These are phyloP conservation scores for Mesembrinibis cayennensis DNA, from an alignment of 2,113 vertebrate species.

Conservation along the genomic window DNA sequence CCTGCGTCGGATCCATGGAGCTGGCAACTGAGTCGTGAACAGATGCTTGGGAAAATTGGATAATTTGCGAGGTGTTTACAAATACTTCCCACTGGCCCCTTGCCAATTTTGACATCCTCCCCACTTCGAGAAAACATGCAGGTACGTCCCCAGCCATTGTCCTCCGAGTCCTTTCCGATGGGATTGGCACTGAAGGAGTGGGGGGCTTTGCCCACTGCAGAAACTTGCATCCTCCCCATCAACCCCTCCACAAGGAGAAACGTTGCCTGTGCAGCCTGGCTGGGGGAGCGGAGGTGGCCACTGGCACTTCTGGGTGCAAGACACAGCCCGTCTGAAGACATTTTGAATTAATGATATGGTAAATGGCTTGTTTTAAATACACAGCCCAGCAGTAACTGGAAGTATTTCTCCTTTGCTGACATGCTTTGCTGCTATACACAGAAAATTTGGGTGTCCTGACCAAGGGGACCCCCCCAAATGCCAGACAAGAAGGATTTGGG, in stretches of 20 bases:
- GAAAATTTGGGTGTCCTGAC: background rate
- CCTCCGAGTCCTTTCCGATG: background rate
- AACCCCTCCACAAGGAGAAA: background rate
- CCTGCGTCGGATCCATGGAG: background rate
- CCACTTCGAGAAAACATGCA: constrained; percentile 1
- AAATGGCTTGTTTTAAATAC: background rate
- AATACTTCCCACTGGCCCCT: constrained; percentile 7
- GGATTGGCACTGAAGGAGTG: background rate
- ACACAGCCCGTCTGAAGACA: background rate
- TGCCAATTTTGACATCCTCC: constrained; percentile 33
- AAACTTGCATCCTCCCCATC: background rate
- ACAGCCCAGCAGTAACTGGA: background rate
- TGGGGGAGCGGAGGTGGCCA: background rate
- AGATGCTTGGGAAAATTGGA: constrained; percentile 66
- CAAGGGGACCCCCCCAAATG: background rate
- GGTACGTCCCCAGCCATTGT: background rate
- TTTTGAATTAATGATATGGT: background rate
- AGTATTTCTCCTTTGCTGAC: background rate
- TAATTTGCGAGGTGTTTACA: constrained; percentile 65
- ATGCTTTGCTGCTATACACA: background rate
- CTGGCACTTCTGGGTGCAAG: background rate
- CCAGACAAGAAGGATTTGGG: background rate
- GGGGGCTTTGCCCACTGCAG: background rate
- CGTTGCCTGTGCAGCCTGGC: background rate
- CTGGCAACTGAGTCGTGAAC: constrained; percentile 48